These are phyloP conservation scores for Mechanitis messenoides DNA, from an alignment of 2,888 invertebrate genomes.

Conservation along the genomic window DNA sequence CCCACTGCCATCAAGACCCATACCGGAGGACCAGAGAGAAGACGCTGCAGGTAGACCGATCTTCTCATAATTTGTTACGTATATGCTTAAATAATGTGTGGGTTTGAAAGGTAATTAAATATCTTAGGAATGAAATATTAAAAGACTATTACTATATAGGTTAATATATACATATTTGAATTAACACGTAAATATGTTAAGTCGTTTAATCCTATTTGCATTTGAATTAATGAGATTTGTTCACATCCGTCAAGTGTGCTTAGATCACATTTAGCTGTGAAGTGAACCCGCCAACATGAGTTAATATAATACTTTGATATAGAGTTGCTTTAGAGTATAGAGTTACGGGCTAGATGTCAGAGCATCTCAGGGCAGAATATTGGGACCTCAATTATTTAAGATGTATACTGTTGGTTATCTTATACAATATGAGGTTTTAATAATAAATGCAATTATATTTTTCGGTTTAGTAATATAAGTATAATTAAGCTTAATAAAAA, in stretches of 20 bases:
- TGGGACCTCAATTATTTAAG: conserved; percentile 1
- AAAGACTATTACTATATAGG: too few species aligned
- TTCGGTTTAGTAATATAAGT: too few species aligned
- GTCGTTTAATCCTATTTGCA: conserved; percentile 30
- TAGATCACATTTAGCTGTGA: conserved; percentile 16
- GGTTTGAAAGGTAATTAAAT: too few species aligned
- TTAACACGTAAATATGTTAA: conserved; percentile 28
- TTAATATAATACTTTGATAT: background rate
- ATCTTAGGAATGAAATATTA: too few species aligned
- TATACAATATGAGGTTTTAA: background rate
- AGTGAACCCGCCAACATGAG: background rate
- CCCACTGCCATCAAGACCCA: conserved; percentile 84
- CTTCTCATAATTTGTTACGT: too few species aligned
- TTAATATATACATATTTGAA: conserved; percentile 14
- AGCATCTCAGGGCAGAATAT: conserved; percentile 3
- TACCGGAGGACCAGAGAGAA: conserved; percentile 59
- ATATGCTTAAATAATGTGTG: too few species aligned
- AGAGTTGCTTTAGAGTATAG: background rate
- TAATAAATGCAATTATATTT: too few species aligned
- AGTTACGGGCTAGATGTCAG: conserved; percentile 2
- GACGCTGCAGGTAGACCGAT: conserved; percentile 46
- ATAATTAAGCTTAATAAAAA: too few species aligned
- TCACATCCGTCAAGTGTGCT: conserved; percentile 32
- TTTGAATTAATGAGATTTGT: conserved; percentile 34
- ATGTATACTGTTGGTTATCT: background rate